A percentile compares a stretch with the other conserved stretches of the same genome.
Evolutionary conservation across 2,113 vertebrate species (phyloP).

Genomic region (Sebastes fasciatus): DNA sequence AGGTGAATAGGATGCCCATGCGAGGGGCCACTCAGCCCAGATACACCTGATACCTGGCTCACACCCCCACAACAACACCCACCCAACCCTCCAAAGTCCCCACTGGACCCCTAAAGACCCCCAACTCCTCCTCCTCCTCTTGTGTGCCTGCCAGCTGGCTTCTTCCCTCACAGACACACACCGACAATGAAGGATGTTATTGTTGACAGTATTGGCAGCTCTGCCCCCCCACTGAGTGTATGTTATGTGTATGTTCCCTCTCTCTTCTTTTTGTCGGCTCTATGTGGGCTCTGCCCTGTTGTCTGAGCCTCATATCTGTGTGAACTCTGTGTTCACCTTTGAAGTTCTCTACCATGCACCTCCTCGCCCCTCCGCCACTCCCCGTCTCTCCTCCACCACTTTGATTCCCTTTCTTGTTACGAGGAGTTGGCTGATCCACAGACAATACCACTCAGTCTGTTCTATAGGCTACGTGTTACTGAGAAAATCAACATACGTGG

Average conservation of each 20-base stretch:
- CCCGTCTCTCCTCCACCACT: constrained; percentile 50
- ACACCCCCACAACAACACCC: constrained; percentile 51
- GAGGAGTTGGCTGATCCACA: constrained; percentile 62
- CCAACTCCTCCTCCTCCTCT: constrained; percentile 25
- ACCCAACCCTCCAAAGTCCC: constrained; percentile 40
- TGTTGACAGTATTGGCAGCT: constrained; percentile 61
- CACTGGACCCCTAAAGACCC: constrained; percentile 55
- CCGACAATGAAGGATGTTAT: constrained; percentile 68
- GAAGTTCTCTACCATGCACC: constrained; percentile 68
- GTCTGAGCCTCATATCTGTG: constrained; percentile 72
- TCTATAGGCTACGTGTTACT: not conserved
- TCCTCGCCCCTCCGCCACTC: constrained; percentile 42
- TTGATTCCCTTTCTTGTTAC: constrained; percentile 71
- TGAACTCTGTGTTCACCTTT: constrained; percentile 76
- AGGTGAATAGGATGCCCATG: constrained; percentile 75
- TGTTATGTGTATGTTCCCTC: constrained; percentile 53
- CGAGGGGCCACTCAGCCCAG: constrained; percentile 72
- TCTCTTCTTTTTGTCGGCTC: constrained; percentile 36
- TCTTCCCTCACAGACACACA: constrained; percentile 43
- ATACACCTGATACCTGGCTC: constrained; percentile 77
- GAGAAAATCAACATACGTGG: not conserved
- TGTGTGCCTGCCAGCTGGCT: constrained; percentile 65
- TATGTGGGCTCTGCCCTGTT: constrained; percentile 62
- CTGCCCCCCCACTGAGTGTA: constrained; percentile 27
- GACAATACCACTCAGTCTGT: constrained; percentile 58